Base-by-base conservation (phyloP, 2,888 invertebrate genomes). In the Bombylius major region DNA sequence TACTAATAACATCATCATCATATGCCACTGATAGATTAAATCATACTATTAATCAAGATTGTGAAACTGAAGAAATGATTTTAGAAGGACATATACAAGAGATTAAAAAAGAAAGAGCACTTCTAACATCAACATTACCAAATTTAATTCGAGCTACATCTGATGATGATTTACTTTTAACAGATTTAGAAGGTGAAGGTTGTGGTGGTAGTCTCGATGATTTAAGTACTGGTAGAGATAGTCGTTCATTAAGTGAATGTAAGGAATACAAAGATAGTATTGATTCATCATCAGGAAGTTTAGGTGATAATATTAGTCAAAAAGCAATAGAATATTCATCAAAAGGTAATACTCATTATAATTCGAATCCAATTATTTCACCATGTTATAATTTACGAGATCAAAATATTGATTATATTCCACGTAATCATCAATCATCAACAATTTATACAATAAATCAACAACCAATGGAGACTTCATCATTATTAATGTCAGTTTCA, bases 111-210 rank as follows among this genome's bases (percentile, higher is more conserved):
- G 89, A 89, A 70, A 89, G 89, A 72, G 87, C 84, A 60, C 79
- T 87, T 58, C 76, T 91, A 61, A 89, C 90, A 36, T 84, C 85
- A 53, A 84, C 86, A 58, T 77, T 91, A 66, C 89, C 89, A 44
- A 86, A 86, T 60, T 79, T 90, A 58, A 86, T 88, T 60, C 83
- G 89, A 64, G 85, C 89, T 47, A 87, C 87, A 51, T 90, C 90
- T 1, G 92, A 93, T 72, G 93, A 93, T 71, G 93, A 93, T 73
- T 78, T 92, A 69, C 77, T 92, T 51, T 82, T 79, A 67, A 88
- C 88, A 33, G 88, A 88, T 72, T 80, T 86, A 65, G 89, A 89
- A 69, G 89, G 88, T 62, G 86, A 80, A 65, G 75, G 78, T 64
- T 79, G 80, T 59, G 75, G 78, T 64, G 80, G 80, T 59, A 82